A percentile compares a stretch with the other conserved stretches of the same genome.
Conservation (phyloP, 2,888 invertebrate species). For the Hirtodrosophila duncani region DNA sequence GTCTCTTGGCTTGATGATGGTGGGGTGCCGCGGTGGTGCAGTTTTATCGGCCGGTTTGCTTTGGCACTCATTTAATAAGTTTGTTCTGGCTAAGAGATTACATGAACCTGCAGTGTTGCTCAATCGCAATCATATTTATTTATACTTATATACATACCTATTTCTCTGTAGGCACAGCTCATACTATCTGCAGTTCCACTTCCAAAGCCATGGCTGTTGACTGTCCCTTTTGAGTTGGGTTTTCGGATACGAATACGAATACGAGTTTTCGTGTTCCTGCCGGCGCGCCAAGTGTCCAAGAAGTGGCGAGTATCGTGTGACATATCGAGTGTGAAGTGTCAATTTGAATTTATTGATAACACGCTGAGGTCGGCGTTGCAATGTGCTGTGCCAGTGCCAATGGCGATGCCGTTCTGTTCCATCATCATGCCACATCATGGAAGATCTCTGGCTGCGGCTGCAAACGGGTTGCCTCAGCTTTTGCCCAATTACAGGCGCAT, state of each 20-base stretch:
- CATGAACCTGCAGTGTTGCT: constrained; percentile 77
- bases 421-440: too few relatives aligned
- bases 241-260: constrained; percentile 11
- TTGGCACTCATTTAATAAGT: constrained; percentile 71
- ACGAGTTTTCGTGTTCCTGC: constrained; percentile 34
- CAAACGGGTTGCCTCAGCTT: too few relatives aligned
- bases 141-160: not conserved
- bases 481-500: constrained; percentile 55
- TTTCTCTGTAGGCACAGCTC: not conserved
- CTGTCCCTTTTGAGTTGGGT: constrained; percentile 39
- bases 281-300: constrained; percentile 34
- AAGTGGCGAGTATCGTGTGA: constrained; percentile 75
- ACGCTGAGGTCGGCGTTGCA: constrained; percentile 67
- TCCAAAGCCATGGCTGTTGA: not conserved
- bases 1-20: constrained; percentile 53
- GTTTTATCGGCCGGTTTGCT: constrained; percentile 49
- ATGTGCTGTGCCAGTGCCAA: not conserved
- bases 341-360: constrained; percentile 78
- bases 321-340: constrained; percentile 78
- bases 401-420: too few relatives aligned
- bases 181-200: not conserved
- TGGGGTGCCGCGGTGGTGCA: not conserved
- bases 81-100: constrained; percentile 76
- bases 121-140: constrained; percentile 71
- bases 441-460: too few relatives aligned